phyloP scores from a whole-genome alignment of 2,797 vertebrate species.

The Gouania willdenowi region DNA sequence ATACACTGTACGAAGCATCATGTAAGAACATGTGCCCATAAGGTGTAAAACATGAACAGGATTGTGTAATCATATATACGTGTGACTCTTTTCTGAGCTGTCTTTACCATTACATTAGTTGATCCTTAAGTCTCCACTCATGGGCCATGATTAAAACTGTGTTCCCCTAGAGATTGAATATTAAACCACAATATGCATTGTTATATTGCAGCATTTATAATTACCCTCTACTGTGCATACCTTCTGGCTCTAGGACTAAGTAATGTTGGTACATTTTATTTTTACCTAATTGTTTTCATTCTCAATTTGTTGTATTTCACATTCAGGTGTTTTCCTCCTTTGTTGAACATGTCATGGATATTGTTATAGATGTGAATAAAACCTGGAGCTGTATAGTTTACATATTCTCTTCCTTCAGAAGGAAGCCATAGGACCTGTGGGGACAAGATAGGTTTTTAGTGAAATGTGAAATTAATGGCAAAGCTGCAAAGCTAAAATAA shows the following conservation, averaged over 20 bases:
- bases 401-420: conserved; percentile 62
- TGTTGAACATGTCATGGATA: conserved; percentile 22
- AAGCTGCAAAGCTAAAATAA: neutral
- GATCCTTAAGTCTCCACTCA: too few species aligned
- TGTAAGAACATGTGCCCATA: too few species aligned
- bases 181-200: too few species aligned
- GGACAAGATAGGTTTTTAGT: neutral
- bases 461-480: neutral
- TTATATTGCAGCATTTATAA: conserved; percentile 19
- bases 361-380: conserved; percentile 81
- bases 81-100: too few species aligned
- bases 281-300: conserved; percentile 77
- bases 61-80: too few species aligned
- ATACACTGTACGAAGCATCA: too few species aligned
- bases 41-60: too few species aligned
- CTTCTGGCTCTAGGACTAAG: too few species aligned
- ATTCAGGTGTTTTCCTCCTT: conserved; percentile 72
- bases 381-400: conserved; percentile 65
- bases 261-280: neutral
- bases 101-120: too few species aligned
- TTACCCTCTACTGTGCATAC: neutral
- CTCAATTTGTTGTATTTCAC: conserved; percentile 78
- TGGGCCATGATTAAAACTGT: conserved; percentile 7
- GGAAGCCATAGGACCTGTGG: conserved; percentile 88
- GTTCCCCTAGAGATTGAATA: conserved; percentile 21